A percentile compares a stretch with the other conserved stretches of the same genome.
phyloP scores from a whole-genome alignment of 2,113 vertebrate genomes.

The Limanda limanda region DNA sequence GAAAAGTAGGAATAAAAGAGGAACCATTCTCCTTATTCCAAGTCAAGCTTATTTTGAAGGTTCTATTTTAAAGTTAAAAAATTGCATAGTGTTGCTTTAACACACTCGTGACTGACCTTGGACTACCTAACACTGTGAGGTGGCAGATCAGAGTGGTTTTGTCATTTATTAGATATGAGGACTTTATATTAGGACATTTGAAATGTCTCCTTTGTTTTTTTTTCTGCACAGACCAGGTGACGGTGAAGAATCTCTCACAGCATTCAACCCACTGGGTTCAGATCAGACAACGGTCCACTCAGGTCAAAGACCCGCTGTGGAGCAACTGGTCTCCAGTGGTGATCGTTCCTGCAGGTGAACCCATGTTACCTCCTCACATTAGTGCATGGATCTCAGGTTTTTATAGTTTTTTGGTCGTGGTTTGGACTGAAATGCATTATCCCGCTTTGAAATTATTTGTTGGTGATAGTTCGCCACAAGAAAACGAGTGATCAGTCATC shows the following conservation, averaged over 20 bases:
- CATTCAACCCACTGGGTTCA: constrained; percentile 49
- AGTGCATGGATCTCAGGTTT: neutral
- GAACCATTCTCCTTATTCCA: too few species aligned
- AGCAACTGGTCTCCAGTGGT: constrained; percentile 67
- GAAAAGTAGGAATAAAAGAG: too few species aligned
- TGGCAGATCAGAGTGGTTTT: neutral
- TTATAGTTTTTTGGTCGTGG: neutral
- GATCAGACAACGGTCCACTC: constrained; percentile 62
- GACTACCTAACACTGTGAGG: too few species aligned
- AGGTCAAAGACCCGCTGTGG: constrained; percentile 57
- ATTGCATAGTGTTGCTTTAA: too few species aligned
- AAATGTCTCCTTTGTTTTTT: neutral
- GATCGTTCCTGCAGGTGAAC: constrained; percentile 70
- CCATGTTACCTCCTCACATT: neutral
- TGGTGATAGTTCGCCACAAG: neutral
- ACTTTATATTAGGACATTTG: neutral
- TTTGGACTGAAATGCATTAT: neutral
- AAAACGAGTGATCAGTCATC: too few species aligned
- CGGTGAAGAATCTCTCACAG: constrained; percentile 46
- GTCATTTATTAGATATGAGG: neutral
- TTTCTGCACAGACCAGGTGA: constrained; percentile 48
- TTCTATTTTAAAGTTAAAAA: too few species aligned
- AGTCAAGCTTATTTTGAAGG: too few species aligned
- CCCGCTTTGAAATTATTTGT: neutral
- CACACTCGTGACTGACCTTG: too few species aligned